Evolutionary conservation across 1,140 invertebrate genomes (phyloP), one percentile per base, ranked within the genome.

Genomic region (Brachionus manjavacas): DNA sequence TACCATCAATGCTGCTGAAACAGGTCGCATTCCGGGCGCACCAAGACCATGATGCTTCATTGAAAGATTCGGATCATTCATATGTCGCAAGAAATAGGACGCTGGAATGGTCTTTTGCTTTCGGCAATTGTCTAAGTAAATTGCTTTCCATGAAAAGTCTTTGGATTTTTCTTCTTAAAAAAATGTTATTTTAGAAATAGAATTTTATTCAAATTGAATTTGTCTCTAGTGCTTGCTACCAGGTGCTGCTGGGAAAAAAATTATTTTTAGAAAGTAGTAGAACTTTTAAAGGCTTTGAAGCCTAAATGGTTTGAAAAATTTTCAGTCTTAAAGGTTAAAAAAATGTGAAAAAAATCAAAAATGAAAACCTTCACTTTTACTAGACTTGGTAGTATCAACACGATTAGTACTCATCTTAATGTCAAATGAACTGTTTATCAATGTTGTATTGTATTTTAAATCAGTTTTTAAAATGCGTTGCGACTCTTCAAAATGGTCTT

Each of bases 1-100:
- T 31, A 86, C 79, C 88, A 86, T 86, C 89, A 89, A 66, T 23
- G 88, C 87, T 20, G 86, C 86, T 60, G 88, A 87, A 16, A 89
- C 86, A 43, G 89, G 88, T 80, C 87, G 87, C 85, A 89, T 87
- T 55, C 88, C 88, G 9, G 86, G 85, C 7, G 86, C 83, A 12
- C 88, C 88, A n/a, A 90, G 86, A 12, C 88, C 88, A 85, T 90
- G 89, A 72, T 90, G 89, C 60, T 86, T 88, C 86, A 90, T 87
- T 43, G 86, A 86, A 14, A 90, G 86, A 11, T 86, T 25, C 11
- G 78, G 72, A 64, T 89, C 88, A 28, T 88, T 85, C 87, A 90
- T 88, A 85, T 90, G 89, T 7, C 89, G 86, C 4, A 90, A 85
- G 85, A 88, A 89, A 83, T 88, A 89, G 8, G 88, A 88, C 4